A percentile compares a stretch with the other conserved stretches of the same genome.
These are phyloP conservation scores for Otolemur garnettii DNA, from an alignment of 2,113 vertebrate species.

Conservation along the genomic window DNA sequence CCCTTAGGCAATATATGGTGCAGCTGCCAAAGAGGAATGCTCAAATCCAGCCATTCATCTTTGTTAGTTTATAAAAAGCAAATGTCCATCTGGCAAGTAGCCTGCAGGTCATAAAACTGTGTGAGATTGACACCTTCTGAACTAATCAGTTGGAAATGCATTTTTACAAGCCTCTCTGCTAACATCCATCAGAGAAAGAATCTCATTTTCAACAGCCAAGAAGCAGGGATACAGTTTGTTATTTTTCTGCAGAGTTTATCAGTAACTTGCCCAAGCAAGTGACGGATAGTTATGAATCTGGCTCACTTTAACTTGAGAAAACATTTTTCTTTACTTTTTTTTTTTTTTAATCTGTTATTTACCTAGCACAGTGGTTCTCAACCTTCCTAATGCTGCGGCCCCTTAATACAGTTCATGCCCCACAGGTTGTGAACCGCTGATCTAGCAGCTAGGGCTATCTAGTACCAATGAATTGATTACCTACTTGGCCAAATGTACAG, in stretches of 20 bases:
- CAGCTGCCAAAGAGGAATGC: constrained; percentile 85
- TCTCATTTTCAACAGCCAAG: constrained; percentile 91
- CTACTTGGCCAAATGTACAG: constrained; percentile 75
- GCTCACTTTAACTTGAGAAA: constrained; percentile 87
- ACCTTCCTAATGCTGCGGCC: too few relatives aligned
- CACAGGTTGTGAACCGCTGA: too few relatives aligned
- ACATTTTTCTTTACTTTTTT: constrained; percentile 88
- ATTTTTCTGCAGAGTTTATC: constrained; percentile 90
- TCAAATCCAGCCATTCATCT: constrained; percentile 91
- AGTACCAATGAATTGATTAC: constrained; percentile 79
- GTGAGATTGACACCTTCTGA: constrained; percentile 91
- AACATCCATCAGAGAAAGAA: constrained; percentile 91
- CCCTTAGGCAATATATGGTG: constrained; percentile 82
- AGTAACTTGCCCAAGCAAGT: constrained; percentile 89
- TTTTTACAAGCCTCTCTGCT: constrained; percentile 91
- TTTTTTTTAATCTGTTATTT: constrained; percentile 78
- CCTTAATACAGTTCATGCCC: too few relatives aligned
- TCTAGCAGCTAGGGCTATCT: constrained; percentile 79
- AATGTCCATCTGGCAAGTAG: constrained; percentile 91
- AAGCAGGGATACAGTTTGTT: constrained; percentile 88
- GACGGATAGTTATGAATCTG: constrained; percentile 91
- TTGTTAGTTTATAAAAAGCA: constrained; percentile 95
- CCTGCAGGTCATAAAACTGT: constrained; percentile 90
- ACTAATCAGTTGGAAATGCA: constrained; percentile 93
- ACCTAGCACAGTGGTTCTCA: constrained; percentile 39